phyloP scores from a whole-genome alignment of 2,113 vertebrate genomes.

The Corvus hawaiiensis region DNA sequence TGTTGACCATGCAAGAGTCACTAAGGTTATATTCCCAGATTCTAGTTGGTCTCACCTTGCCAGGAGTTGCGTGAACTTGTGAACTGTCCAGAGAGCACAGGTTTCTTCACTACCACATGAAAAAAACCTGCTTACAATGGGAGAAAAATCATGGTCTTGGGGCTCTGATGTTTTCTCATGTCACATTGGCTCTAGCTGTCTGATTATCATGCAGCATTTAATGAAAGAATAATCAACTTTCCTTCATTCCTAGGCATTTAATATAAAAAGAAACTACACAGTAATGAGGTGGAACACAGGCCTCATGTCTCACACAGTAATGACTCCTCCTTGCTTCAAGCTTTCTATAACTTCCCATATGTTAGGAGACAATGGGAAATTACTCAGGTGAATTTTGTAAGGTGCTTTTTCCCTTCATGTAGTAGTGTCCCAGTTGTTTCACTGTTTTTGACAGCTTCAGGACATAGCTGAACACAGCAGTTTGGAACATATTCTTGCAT shows the following conservation, averaged over 20 bases:
- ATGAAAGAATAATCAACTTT: not conserved
- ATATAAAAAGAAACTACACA: not conserved
- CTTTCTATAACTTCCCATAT: not conserved
- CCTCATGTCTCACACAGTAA: not conserved
- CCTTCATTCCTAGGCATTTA: not conserved
- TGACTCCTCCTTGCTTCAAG: not conserved
- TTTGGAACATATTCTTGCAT: not conserved
- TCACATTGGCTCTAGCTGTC: not conserved
- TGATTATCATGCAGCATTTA: not conserved
- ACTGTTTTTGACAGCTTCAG: not conserved
- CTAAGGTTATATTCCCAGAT: not conserved
- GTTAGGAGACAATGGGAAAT: not conserved
- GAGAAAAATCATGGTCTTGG: not conserved
- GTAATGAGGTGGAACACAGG: not conserved
- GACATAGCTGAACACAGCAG: not conserved
- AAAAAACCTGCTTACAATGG: not conserved
- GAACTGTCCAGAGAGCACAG: not conserved
- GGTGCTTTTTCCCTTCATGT: not conserved
- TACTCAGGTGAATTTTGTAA: not conserved
- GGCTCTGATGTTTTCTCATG: not conserved
- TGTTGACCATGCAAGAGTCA: not conserved
- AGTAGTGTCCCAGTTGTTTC: not conserved
- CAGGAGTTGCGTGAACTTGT: not conserved
- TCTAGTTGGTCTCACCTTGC: not conserved
- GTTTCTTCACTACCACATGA: not conserved